Conservation (phyloP, 1,140 invertebrate genomes). For the Tetragonula clypearis region DNA sequence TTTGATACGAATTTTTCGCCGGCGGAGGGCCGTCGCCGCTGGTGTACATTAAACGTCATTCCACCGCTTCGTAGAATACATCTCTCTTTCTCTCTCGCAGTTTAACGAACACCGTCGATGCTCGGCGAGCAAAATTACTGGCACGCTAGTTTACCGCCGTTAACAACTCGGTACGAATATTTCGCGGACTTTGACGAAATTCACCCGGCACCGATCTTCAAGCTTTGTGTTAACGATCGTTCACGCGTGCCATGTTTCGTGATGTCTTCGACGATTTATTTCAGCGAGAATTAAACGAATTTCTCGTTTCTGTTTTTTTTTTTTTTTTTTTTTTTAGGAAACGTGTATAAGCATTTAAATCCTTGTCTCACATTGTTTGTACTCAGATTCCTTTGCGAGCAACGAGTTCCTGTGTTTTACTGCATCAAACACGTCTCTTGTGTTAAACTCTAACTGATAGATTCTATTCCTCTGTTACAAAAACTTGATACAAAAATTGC, state of each 20-base stretch:
- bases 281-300: not conserved
- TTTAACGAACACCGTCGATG: not conserved
- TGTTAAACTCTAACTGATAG: no score
- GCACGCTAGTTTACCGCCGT: not conserved
- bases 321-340: no score
- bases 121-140: not conserved
- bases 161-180: not conserved
- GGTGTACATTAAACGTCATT: constrained; percentile 26
- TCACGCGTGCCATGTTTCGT: no score
- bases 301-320: no score
- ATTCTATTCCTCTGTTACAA: no score
- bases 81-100: not conserved
- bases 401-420: no score
- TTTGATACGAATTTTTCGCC: constrained; percentile 31
- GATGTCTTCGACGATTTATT: not conserved
- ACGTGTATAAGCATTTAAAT: no score
- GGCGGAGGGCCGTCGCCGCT: not conserved
- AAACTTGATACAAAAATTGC: no score
- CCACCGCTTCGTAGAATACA: not conserved
- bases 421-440: no score
- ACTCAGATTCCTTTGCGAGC: no score
- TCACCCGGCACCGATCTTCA: not conserved
- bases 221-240: not conserved
- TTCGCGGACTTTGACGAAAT: not conserved
- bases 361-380: no score